phyloP scores from a whole-genome alignment of 53 echinoderm and acorn worm genomes.

The Stichopus horrens region DNA sequence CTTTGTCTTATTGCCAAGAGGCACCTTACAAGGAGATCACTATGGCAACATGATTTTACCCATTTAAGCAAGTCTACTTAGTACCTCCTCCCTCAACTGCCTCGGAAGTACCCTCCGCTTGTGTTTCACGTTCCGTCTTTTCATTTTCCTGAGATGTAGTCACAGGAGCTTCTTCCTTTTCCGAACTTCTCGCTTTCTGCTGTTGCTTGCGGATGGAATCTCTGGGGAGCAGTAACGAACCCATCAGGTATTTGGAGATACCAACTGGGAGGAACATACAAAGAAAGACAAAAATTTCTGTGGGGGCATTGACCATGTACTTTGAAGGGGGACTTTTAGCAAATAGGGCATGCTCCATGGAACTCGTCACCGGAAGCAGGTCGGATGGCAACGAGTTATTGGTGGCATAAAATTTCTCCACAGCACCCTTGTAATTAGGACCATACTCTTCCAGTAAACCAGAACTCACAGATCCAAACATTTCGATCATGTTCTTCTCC shows the following conservation, averaged over 20 bases:
- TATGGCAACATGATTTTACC: too few relatives aligned
- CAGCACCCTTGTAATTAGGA: neutral
- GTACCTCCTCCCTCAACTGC: neutral
- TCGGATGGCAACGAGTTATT: neutral
- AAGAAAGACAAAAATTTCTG: constrained; percentile 11
- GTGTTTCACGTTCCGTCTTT: neutral
- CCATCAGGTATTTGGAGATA: constrained; percentile 39
- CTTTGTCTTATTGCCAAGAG: too few relatives aligned
- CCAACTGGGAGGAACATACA: constrained; percentile 39
- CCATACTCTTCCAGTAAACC: constrained; percentile 22
- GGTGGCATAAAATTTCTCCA: neutral
- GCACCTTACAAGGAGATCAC: too few relatives aligned
- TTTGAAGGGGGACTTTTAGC: constrained; percentile 74
- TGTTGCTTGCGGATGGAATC: neutral
- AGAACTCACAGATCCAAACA: neutral
- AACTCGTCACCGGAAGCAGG: constrained; percentile 9
- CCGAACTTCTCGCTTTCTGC: neutral
- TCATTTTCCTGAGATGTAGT: neutral
- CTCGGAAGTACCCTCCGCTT: neutral
- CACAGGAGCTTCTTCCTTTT: neutral
- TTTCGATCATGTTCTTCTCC: neutral
- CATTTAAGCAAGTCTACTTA: neutral
- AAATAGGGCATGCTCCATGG: constrained; percentile 82
- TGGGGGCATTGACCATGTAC: constrained; percentile 63
- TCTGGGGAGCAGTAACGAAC: neutral